phyloP scores from a whole-genome alignment of 2,113 vertebrate species.

The Crypturellus undulatus region DNA sequence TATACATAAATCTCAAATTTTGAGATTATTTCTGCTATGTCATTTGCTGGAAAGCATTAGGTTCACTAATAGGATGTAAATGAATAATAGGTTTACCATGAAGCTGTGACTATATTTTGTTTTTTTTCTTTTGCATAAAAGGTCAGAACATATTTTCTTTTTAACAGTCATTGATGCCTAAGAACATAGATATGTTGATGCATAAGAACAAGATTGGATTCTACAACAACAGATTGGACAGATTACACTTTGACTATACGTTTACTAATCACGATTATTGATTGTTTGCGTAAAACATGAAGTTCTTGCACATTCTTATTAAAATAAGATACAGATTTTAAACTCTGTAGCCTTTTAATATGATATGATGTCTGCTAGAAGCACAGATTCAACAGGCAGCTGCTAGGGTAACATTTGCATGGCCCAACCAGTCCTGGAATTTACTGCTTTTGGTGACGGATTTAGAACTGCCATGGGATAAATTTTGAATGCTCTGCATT shows the following conservation, averaged over 20 bases:
- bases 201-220: background rate
- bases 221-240: background rate
- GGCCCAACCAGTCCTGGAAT: background rate
- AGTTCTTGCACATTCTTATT: background rate
- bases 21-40: background rate
- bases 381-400: background rate
- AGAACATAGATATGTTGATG: no score
- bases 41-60: background rate
- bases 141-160: background rate
- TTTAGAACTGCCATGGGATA: background rate
- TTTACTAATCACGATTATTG: background rate
- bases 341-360: background rate
- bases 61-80: background rate
- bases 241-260: background rate
- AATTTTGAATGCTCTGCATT: background rate
- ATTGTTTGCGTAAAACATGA: background rate
- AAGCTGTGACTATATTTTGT: background rate
- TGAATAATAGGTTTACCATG: background rate
- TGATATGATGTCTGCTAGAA: background rate
- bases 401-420: background rate
- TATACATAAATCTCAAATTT: background rate
- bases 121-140: slow-evolving; percentile 13
- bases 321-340: background rate
- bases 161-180: background rate
- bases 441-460: background rate